Evolutionary conservation across 1,140 invertebrate genomes (phyloP), one percentile per base, ranked within the genome.

Genomic region (Reticulitermes speratus): DNA sequence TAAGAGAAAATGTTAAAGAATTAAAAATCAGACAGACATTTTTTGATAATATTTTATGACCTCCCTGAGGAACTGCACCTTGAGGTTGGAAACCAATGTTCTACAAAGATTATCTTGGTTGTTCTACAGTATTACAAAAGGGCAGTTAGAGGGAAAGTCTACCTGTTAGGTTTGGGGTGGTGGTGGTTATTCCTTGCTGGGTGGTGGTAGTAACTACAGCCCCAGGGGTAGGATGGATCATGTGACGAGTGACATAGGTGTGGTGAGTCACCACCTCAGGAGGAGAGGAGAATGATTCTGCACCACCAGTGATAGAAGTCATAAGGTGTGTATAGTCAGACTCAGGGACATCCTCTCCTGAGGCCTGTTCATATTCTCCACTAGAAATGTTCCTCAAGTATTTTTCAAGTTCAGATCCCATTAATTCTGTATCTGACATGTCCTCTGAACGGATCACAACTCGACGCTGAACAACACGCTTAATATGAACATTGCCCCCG

Each of bases 401-500:
- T 87, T 88, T 85, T 82, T 89, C 88, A 19, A 90, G 82, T 82
- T 90, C 89, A 82, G 87, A 38, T 44, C 88, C 88, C n/a, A 88
- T 84, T 25, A 89, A 83, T 38, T 88, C 86, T 44, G 87, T 83
- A 84, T 82, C 88, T 85, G 87, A 87, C 87, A 89, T 86, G 65
- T 89, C 88, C 86, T 89, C 89, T 84, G 90, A 89, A 87, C 89
- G 88, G 23, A 93, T 88, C 48, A 93, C 90, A 87, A 92, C 90
- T 52, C 92, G 89, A 88, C 90, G 91, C 88, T 93, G 92, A 23
- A 93, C 90, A 9, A 93, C 90, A 85, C 91, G 89, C 86, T 90
- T 92, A 23, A 92, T 89, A 88, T 93, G 92, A 44, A 93, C 90
- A 87, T 93, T 93, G 12, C 93, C 93, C 87, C 90, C 88, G 81